These are phyloP conservation scores for Euproctis similis DNA, from an alignment of 2,888 invertebrate species.

Conservation along the genomic window DNA sequence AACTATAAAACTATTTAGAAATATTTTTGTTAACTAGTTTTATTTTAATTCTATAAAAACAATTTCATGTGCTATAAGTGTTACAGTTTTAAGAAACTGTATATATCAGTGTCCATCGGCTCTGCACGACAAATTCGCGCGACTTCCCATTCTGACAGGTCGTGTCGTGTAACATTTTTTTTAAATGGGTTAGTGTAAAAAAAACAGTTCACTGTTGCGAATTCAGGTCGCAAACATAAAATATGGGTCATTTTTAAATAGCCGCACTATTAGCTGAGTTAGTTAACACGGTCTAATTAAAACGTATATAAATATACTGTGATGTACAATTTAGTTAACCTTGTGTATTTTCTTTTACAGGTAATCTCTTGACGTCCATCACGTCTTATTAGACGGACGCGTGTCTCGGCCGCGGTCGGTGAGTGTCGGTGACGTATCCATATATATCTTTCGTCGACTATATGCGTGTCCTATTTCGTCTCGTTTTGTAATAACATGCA, in stretches of 20 bases:
- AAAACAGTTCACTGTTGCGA: slow-evolving; percentile 54
- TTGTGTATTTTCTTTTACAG: slow-evolving; percentile 51
- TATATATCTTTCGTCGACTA: slow-evolving; percentile 22
- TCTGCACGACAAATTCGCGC: slow-evolving; percentile 46
- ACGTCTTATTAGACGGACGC: slow-evolving; percentile 7
- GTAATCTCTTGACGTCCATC: slow-evolving; percentile 43
- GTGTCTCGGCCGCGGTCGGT: slow-evolving; percentile 20
- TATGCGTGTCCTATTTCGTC: slow-evolving; percentile 38
- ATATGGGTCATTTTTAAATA: slow-evolving; percentile 66
- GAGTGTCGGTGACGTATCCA: slow-evolving; percentile 30
- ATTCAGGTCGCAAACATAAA: slow-evolving; percentile 56
- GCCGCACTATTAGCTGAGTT: slow-evolving; percentile 49
- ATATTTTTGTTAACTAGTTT: slow-evolving; percentile 16
- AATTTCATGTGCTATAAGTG: too few relatives aligned
- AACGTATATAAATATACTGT: slow-evolving; percentile 36
- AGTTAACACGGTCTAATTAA: slow-evolving; percentile 68
- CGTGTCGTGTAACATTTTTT: slow-evolving; percentile 57
- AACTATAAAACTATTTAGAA: slow-evolving; percentile 12
- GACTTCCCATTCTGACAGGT: slow-evolving; percentile 51
- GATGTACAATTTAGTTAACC: slow-evolving; percentile 31
- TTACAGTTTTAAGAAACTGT: slow-evolving; percentile 38
- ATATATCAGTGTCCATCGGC: slow-evolving; percentile 45
- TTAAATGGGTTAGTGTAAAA: slow-evolving; percentile 49
- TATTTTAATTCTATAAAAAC: too few relatives aligned
- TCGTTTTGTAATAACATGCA: slow-evolving; percentile 41